Base-by-base conservation (phyloP, 2,113 vertebrate species). In the Electrona antarctica region DNA sequence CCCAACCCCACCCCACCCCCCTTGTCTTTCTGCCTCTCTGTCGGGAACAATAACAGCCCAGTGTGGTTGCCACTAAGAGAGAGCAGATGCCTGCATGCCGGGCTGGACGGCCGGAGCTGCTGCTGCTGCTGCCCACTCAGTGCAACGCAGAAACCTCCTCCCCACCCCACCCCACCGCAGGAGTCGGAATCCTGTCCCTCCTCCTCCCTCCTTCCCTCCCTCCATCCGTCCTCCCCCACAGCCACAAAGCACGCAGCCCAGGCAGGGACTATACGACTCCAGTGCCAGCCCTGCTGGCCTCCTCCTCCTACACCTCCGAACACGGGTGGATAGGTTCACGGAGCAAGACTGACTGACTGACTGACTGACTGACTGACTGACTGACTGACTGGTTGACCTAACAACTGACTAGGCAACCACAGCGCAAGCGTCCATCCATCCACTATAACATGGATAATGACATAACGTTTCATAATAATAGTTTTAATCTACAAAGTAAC, bases 41-140 rank as follows among this genome's bases (percentile, higher is more conserved):
- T 82, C 65, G 77, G 87, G 88, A 93, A 90, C 89, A 92, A 91
- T 92, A 91, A 93, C 87, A 90, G 81, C 85, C 21, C 89, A 88
- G 87, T 92, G 92, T 87, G 92, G 92, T 92, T 87, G 71, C 86
- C 15, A 51, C 85, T 93, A 93, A 93, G 88, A 91, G 88, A 87
- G 88, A 91, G 89, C 92, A 92, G 90, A 93, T 91, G 89, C 85
- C 21, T 21, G 21, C 21, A 21, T 21, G 21, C 21, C 21, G 21
- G 21, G 21, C 21, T 21, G 21, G 21, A 21, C 21, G 21, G 21
- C 21, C 21, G 21, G 21, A 21, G 21, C 33, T 41, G 33, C 33
- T 83, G 88, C 79, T 86, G 86, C 83, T 82, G 80, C 83, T 87
- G 90, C 89, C 89, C 80, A 81, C 90, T 89, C 87, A 77, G 82